These are phyloP conservation scores for Trogon melanurus DNA, from an alignment of 2,113 vertebrate genomes.

Conservation along the genomic window DNA sequence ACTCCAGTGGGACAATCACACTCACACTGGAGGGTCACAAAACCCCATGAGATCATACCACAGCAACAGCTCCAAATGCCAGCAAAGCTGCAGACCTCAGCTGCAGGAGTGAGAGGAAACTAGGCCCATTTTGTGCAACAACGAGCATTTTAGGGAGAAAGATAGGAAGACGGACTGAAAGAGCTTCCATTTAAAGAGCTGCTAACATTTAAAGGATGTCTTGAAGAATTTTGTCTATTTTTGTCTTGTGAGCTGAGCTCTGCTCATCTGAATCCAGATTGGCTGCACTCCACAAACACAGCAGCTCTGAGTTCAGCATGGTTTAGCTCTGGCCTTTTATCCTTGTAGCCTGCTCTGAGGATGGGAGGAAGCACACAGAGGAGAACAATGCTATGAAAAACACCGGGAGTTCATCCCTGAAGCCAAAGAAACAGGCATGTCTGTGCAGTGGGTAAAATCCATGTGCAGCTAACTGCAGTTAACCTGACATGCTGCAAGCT, in stretches of 20 bases:
- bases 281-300: background rate
- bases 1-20: background rate
- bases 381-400: background rate
- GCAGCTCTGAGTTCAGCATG: background rate
- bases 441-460: background rate
- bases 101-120: background rate
- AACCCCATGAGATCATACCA: background rate
- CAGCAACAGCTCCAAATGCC: background rate
- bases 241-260: background rate
- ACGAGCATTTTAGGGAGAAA: background rate
- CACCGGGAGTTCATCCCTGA: background rate
- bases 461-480: background rate
- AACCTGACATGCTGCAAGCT: background rate
- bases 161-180: background rate
- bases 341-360: background rate
- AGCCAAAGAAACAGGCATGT: background rate
- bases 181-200: background rate
- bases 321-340: background rate
- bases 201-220: background rate
- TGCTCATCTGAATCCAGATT: constrained; percentile 28
- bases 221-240: constrained; percentile 24
- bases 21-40: accelerated
- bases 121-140: background rate
- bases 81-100: background rate
- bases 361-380: background rate